These are phyloP conservation scores for Micronycteris hirsuta DNA, from an alignment of 2,113 vertebrate genomes.

Conservation along the genomic window DNA sequence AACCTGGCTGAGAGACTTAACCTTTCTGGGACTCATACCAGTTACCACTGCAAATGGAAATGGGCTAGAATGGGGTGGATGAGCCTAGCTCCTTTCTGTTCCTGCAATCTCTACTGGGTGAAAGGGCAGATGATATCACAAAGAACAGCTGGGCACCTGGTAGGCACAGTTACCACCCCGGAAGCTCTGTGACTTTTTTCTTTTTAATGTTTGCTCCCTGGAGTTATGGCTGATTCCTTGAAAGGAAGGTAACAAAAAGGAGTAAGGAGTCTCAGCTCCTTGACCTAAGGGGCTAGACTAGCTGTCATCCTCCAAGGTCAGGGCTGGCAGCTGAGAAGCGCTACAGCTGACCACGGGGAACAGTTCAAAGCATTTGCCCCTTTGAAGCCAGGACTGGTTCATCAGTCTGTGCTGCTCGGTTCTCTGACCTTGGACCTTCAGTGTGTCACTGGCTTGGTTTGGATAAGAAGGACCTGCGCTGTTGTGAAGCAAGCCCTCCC, in stretches of 20 bases:
- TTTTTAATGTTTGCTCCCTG: not conserved
- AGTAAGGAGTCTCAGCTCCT: not conserved
- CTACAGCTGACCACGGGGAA: not conserved
- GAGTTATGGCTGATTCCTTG: not conserved
- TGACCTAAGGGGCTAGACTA: not conserved
- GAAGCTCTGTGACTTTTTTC: not conserved
- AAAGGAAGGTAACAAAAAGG: not conserved
- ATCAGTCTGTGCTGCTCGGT: not conserved
- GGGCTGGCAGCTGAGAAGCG: not conserved
- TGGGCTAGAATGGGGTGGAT: not conserved
- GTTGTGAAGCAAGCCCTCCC: too few relatives aligned
- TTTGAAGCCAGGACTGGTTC: not conserved
- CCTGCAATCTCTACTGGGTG: not conserved
- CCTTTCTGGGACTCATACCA: not conserved
- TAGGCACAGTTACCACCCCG: not conserved
- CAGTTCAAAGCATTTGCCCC: not conserved
- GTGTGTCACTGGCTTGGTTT: not conserved
- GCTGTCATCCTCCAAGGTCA: not conserved
- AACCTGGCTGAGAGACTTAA: not conserved
- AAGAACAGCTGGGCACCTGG: not conserved
- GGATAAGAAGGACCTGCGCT: not conserved
- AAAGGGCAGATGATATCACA: not conserved
- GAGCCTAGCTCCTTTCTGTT: not conserved
- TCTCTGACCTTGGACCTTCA: not conserved
- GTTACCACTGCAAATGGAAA: not conserved